Evolutionary conservation across 2,888 invertebrate species (phyloP).

Genomic region (Silvanus unidentatus): DNA sequence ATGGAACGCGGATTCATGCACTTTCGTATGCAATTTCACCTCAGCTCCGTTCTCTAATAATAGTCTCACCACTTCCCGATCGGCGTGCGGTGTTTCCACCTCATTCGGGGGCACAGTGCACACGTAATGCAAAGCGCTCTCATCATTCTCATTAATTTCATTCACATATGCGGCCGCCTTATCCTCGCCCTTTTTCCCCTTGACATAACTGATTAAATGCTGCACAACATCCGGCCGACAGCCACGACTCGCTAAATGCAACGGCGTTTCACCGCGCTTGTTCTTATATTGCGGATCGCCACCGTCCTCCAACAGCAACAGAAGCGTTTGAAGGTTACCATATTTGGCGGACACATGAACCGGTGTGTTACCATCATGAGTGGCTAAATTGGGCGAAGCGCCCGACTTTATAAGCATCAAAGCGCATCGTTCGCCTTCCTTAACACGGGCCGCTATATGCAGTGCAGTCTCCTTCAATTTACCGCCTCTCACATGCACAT

Average conservation of each 20-base stretch:
- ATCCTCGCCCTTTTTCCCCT: conserved; percentile 66
- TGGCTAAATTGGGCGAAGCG: conserved; percentile 90
- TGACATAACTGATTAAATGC: conserved; percentile 79
- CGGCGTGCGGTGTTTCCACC: conserved; percentile 62
- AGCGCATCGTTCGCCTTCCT: conserved; percentile 88
- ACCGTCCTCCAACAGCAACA: conserved; percentile 84
- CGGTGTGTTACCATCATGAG: conserved; percentile 94
- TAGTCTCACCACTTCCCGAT: conserved; percentile 83
- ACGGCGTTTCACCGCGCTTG: conserved; percentile 86
- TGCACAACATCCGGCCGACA: conserved; percentile 81
- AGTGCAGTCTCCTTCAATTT: conserved; percentile 88
- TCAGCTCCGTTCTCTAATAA: conserved; percentile 90
- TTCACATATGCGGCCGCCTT: conserved; percentile 83
- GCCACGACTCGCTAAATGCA: conserved; percentile 88
- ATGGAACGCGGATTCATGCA: conserved; percentile 92
- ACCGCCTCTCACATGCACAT: conserved; percentile 90
- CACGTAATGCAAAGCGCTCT: conserved; percentile 90
- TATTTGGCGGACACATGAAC: conserved; percentile 92
- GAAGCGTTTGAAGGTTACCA: conserved; percentile 82
- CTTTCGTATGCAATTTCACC: conserved; percentile 76
- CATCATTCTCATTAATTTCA: conserved; percentile 83
- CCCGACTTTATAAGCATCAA: conserved; percentile 97
- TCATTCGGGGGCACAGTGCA: conserved; percentile 83
- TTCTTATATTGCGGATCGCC: conserved; percentile 90
- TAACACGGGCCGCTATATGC: conserved; percentile 93